Base-by-base conservation (phyloP, 2,888 invertebrate genomes). In the Sesia bembeciformis region DNA sequence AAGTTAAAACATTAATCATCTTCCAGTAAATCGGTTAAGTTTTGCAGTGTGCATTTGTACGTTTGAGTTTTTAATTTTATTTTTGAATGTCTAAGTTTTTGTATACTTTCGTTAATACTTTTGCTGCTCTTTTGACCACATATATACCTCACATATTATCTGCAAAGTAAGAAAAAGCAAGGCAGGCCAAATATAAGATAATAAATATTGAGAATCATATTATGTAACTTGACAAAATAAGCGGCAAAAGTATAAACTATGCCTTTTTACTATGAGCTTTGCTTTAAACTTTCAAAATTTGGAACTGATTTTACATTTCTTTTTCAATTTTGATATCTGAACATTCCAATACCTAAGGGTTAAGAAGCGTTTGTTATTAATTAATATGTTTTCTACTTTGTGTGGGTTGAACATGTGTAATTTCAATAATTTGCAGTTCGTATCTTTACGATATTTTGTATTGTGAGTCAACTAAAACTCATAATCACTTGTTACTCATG, bases 401-500 rank as follows among this genome's bases (percentile, higher is more conserved):
- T 71, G 76, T 78, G 75, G 76, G 74, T 76, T 76, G 63, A 65
- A 67, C 64, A 63, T 64, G 40, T 50, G 50, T 50, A 50, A 50
- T 50, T 7, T 50, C 50, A 50, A 39, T 46, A 46, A 46, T 46
- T 46, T 46, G 23, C 46, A 6, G 23, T 46, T 8, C 23, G 23
- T 46, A 46, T 23, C 23, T 46, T 46, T 8, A 46, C 46, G 8
- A 46, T 46, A 46, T 46, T 46, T 46, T 23, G 46, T 46, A 46
- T 50, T 54, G 40, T 54, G 52, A 50, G 46, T 54, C 40, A 38
- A 51, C 46, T 46, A 8, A 72, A 72, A 74, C 71, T 72, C 72
- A 63, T 62, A 72, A 8, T 38, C 74, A 82, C 81, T 87, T 87
- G 88, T 89, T 87, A 87, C 81, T 84, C 87, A 84, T 81, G 80